Evolutionary conservation across 1,140 invertebrate species (phyloP).

Genomic region (Agrilus planipennis): DNA sequence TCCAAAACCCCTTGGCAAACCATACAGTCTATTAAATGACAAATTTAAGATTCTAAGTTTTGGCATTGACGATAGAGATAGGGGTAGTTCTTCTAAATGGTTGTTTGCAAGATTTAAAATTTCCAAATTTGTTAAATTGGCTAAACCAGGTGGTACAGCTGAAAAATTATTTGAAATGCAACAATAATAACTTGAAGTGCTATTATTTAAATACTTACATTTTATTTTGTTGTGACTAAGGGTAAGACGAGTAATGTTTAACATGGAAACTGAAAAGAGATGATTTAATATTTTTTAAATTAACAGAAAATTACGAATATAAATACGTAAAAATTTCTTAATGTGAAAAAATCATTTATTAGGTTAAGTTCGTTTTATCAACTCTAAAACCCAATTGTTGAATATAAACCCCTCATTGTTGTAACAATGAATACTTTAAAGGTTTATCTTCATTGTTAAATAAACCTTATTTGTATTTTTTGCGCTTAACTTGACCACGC

Average conservation of each 20-base stretch:
- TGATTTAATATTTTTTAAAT: constrained; percentile 8
- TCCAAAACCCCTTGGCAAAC: constrained; percentile 89
- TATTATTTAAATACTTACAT: constrained; percentile 34
- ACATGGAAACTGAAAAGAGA: constrained; percentile 56
- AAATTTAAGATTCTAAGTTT: constrained; percentile 92
- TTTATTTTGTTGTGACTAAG: constrained; percentile 87
- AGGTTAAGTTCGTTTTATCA: too few relatives aligned
- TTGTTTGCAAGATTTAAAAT: constrained; percentile 96
- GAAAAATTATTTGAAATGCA: constrained; percentile 17
- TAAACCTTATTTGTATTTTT: too few relatives aligned
- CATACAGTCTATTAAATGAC: constrained; percentile 66
- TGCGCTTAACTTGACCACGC: too few relatives aligned
- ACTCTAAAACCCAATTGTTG: too few relatives aligned
- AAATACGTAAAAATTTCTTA: too few relatives aligned
- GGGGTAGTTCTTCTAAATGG: constrained; percentile 85
- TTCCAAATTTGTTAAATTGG: constrained; percentile 91
- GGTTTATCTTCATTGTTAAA: too few relatives aligned
- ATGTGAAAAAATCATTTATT: too few relatives aligned
- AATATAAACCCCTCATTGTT: too few relatives aligned
- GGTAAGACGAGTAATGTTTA: constrained; percentile 80
- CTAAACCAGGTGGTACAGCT: constrained; percentile 79
- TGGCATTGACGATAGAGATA: constrained; percentile 86
- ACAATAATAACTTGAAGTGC: background rate
- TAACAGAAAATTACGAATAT: too few relatives aligned
- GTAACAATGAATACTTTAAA: too few relatives aligned